phyloP scores from a whole-genome alignment of 1,140 invertebrate species.

The Phocides pigmalion region DNA sequence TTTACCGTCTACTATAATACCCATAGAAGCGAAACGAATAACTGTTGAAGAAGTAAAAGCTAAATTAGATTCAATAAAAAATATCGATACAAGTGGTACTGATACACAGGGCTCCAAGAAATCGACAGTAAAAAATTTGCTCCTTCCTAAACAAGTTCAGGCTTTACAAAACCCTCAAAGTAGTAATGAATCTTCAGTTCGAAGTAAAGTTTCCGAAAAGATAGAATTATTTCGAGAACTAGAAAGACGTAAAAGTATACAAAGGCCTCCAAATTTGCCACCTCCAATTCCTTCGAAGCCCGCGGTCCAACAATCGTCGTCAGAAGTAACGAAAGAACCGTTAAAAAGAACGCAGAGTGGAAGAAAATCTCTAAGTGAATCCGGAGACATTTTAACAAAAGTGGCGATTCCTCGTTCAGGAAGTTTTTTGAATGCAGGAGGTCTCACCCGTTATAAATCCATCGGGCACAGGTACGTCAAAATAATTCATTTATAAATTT shows the following conservation, averaged over 20 bases:
- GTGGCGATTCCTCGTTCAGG: conserved; percentile 92
- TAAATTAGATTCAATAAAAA: conserved; percentile 82
- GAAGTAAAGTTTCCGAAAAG: conserved; percentile 81
- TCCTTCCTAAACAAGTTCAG: conserved; percentile 46
- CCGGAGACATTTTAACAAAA: conserved; percentile 91
- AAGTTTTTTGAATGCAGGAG: conserved; percentile 92
- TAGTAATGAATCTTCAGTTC: conserved; percentile 76
- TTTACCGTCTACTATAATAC: conserved; percentile 61
- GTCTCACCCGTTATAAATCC: conserved; percentile 87
- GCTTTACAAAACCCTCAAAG: conserved; percentile 54
- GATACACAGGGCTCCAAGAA: conserved; percentile 72
- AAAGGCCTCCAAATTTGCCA: conserved; percentile 75
- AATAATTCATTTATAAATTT: conserved; percentile 31
- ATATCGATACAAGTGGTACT: conserved; percentile 67
- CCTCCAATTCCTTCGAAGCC: conserved; percentile 80
- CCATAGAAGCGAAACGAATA: conserved; percentile 71
- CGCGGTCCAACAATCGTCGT: conserved; percentile 41
- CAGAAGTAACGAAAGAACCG: conserved; percentile 67
- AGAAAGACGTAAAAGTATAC: conserved; percentile 80
- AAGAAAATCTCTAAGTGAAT: conserved; percentile 76
- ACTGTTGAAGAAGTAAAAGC: conserved; percentile 83
- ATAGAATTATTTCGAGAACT: conserved; percentile 83
- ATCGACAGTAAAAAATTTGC: conserved; percentile 65
- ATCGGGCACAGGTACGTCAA: conserved; percentile 84
- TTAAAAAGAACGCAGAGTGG: conserved; percentile 79